Evolutionary conservation across 2,888 invertebrate species (phyloP), one percentile per base, ranked within the genome.

Genomic region (Acronicta leporina): DNA sequence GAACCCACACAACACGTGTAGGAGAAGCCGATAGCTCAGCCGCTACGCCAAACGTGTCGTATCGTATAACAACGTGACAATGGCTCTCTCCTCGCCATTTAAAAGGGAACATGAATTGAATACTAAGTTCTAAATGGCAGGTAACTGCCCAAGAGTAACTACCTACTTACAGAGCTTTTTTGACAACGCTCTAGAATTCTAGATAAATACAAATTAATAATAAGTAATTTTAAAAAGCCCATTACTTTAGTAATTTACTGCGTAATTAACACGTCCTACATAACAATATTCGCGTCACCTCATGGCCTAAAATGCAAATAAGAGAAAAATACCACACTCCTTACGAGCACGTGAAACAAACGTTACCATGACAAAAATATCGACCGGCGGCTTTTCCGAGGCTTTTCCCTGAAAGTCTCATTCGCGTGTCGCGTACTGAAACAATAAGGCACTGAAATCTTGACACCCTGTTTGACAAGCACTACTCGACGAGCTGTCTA

Each of bases 361-460:
- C 91, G 92, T 94, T 87, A 68, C 91, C 88, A 94, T 93, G 89
- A 82, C 88, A 85, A 94, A 90, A 48, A 77, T 94, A 94, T 94
- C 94, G 94, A 94, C 86, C 92, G 88, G 86, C 88, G 92, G 91
- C 91, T 91, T 94, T 94, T 90, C 92, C 91, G 90, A 92, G 90
- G 89, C 90, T 90, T 91, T 85, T 91, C 84, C 86, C 90, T 91
- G 90, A 92, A 91, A 86, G 83, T 84, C 82, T 82, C 90, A 87
- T 84, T 92, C 90, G 92, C 92, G 93, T 94, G 93, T 86, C 90
- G 86, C 83, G 84, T 84, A 79, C 91, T 91, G 91, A 91, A 92
- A 92, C 87, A 82, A 85, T 84, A 84, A 84, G 87, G 87, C 54
- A 81, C 90, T 88, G 87, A 89, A 81, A 85, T 86, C 87, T 83